Evolutionary conservation across 2,797 vertebrate species (phyloP), one percentile per base, ranked within the genome.

Genomic region (Eulemur mongoz): DNA sequence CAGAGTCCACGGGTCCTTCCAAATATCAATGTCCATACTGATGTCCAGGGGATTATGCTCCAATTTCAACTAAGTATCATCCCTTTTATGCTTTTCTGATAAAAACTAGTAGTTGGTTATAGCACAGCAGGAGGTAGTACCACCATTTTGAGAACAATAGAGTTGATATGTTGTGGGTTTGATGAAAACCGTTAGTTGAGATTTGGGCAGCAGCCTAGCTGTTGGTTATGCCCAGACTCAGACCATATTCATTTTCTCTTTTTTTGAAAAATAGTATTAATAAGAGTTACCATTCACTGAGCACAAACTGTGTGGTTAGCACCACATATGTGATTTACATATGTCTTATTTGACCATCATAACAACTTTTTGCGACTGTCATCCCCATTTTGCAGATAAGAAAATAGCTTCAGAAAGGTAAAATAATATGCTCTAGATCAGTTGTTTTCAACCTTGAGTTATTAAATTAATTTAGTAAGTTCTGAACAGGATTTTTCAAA

Each of bases 401-500:
- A 54, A 83, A 91, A 54, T 54, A 89, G 38, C 25, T 76, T 94
- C 54, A 86, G 13, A 79, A 91, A 89, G 20, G 4, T 91, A 91
- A 94, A 85, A 81, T 78, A 89, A 69, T 87, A 54, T 70, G 43
- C 3, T 35, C 4, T 95, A 57, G 11, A 43, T 57, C 45, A 25
- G 7, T 79, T 95, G 38, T 82, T 75, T 91, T 82, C 67, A 95
- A 91, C 69, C 43, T 88, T 88, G 35, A 61, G 22, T 72, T 22
- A 48, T 83, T 82, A 90, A 25, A 52, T 83, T 82, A 90, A 25
- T 65, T 40, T 84, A 67, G 10, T 69, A 35, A 79, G 5, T 35
- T 38, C 48, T 91, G 72, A 67, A 10, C 9, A 81, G n/a, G 25
- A 81, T 65, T 88, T 90, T 88, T 72, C 73, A 67, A 72, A 70